These are phyloP conservation scores for Heliconius nattereri DNA, from an alignment of 1,140 invertebrate genomes.

Conservation along the genomic window DNA sequence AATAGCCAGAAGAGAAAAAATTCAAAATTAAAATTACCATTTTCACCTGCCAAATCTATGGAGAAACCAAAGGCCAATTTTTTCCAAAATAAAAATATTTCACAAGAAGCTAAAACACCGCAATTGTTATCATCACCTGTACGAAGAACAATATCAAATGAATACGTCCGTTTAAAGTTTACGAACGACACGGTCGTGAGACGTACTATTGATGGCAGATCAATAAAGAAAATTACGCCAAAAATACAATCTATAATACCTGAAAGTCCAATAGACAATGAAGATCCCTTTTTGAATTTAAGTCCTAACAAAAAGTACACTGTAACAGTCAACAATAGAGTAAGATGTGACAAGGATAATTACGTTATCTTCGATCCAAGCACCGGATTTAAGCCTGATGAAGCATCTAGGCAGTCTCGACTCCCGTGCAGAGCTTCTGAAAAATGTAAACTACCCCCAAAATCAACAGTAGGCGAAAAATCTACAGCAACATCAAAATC, in stretches of 20 bases:
- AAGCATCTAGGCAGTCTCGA: conserved; percentile 46
- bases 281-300: conserved; percentile 75
- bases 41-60: conserved; percentile 72
- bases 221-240: conserved; percentile 70
- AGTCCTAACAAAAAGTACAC: conserved; percentile 81
- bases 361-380: conserved; percentile 79
- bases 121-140: conserved; percentile 67
- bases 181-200: conserved; percentile 65
- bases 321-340: conserved; percentile 76
- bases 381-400: conserved; percentile 69
- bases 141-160: conserved; percentile 73
- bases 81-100: conserved; percentile 65
- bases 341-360: conserved; percentile 79
- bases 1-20: conserved; percentile 63
- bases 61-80: conserved; percentile 76
- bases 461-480: conserved; percentile 63
- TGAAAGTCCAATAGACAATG: conserved; percentile 75
- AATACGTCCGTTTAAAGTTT: conserved; percentile 77
- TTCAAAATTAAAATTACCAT: conserved; percentile 73
- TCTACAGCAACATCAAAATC: conserved; percentile 54
- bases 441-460: conserved; percentile 64
- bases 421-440: conserved; percentile 55
- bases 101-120: conserved; percentile 58
- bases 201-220: conserved; percentile 71
- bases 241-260: conserved; percentile 80